Percentiles rank a stretch among this genome's conserved stretches.
Evolutionary conservation across 1,140 invertebrate genomes (phyloP).

Genomic region (Goniozus legneri): DNA sequence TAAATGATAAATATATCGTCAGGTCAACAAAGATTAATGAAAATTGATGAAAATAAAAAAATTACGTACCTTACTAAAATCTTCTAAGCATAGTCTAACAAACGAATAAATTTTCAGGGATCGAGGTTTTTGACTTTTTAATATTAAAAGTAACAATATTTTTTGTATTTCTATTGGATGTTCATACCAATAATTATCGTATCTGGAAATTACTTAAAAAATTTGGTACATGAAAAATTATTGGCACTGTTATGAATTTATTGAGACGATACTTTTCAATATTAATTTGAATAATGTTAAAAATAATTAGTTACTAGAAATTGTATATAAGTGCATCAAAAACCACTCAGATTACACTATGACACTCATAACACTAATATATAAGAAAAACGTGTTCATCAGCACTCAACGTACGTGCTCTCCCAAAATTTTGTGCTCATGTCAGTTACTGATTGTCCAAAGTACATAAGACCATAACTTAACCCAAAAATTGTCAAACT

Average conservation of each 20-base stretch:
- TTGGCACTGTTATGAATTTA: too few species aligned
- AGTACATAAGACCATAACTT: not conserved
- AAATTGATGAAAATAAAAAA: not conserved
- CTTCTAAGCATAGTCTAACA: not conserved
- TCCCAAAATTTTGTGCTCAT: too few species aligned
- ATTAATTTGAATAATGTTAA: too few species aligned
- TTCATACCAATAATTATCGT: not conserved
- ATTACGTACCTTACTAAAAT: not conserved
- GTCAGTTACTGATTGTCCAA: not conserved
- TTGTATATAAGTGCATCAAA: too few species aligned
- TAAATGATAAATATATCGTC: not conserved
- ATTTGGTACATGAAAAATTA: not conserved
- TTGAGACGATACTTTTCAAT: too few species aligned
- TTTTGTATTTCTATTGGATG: not conserved
- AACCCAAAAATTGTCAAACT: not conserved
- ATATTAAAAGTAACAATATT: not conserved
- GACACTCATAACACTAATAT: too few species aligned
- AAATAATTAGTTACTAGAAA: too few species aligned
- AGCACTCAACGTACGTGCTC: too few species aligned
- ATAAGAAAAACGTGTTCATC: too few species aligned
- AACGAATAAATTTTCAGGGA: not conserved
- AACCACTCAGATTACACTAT: not conserved
- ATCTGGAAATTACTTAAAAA: not conserved
- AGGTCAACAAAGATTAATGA: not conserved
- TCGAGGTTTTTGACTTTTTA: not conserved